Percentiles rank a stretch among this genome's conserved stretches.
Evolutionary conservation across 2,797 vertebrate species (phyloP).

Genomic region (Sebastes dallii): DNA sequence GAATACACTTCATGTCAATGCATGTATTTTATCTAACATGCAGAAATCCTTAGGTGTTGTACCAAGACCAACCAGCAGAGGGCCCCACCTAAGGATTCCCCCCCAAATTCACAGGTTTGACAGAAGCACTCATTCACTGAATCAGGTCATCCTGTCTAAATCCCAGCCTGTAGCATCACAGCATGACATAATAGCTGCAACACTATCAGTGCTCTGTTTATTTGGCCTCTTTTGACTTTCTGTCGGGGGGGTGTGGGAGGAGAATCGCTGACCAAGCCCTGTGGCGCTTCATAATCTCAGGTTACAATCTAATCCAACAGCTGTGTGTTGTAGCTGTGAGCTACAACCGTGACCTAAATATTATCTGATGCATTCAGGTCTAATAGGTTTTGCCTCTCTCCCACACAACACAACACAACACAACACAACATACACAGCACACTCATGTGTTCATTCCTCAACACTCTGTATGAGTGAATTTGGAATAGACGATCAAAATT

Average conservation of each 20-base stretch:
- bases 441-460: background rate
- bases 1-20: background rate
- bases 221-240: slow-evolving; percentile 34
- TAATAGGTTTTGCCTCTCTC: slow-evolving; percentile 42
- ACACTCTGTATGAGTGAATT: background rate
- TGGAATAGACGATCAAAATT: background rate
- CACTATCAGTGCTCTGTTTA: slow-evolving; percentile 9
- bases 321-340: slow-evolving; percentile 48
- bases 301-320: slow-evolving; percentile 70
- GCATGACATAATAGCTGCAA: slow-evolving; percentile 50
- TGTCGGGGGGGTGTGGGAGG: background rate
- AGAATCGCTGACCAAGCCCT: slow-evolving; percentile 56
- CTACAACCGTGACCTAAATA: slow-evolving; percentile 72
- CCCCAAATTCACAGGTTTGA: background rate
- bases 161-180: slow-evolving; percentile 20
- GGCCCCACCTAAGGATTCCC: slow-evolving; percentile 5
- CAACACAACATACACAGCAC: background rate
- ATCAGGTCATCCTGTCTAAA: slow-evolving; percentile 50
- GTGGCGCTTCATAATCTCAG: slow-evolving; percentile 70
- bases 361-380: slow-evolving; percentile 53
- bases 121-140: slow-evolving; percentile 4
- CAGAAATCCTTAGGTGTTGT: background rate
- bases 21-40: background rate
- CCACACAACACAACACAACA: too few species aligned
- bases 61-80: slow-evolving; percentile 53